Conservation (phyloP, 2,113 vertebrate genomes). For the Sander vitreus region DNA sequence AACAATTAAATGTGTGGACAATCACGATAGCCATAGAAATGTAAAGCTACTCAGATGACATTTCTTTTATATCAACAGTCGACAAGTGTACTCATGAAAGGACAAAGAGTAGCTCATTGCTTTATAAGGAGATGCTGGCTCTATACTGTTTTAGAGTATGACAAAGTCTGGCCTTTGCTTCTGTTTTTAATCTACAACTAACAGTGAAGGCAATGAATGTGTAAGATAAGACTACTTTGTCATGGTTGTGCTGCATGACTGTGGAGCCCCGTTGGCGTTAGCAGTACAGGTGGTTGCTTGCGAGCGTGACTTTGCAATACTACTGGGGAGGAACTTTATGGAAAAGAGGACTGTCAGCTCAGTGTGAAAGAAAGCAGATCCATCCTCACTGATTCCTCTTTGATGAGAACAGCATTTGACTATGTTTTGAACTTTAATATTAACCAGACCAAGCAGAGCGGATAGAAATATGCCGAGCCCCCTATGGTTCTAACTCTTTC, state of each 20-base stretch:
- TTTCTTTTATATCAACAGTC: background rate
- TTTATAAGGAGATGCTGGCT: constrained; percentile 42
- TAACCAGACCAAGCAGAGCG: constrained; percentile 53
- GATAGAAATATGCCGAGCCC: constrained; percentile 36
- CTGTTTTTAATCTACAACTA: constrained; percentile 19
- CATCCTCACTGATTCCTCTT: constrained; percentile 58
- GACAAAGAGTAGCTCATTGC: background rate
- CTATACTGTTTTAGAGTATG: background rate
- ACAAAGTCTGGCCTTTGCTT: background rate
- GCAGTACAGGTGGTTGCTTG: background rate
- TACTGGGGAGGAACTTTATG: constrained; percentile 11
- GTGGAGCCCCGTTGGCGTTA: background rate
- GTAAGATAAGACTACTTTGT: constrained; percentile 17
- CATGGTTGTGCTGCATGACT: background rate
- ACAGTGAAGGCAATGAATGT: background rate
- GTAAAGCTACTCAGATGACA: background rate
- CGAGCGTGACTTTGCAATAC: constrained; percentile 27
- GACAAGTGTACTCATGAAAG: background rate
- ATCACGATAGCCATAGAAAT: background rate
- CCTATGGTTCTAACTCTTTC: background rate
- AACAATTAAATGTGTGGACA: background rate
- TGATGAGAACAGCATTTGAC: constrained; percentile 58
- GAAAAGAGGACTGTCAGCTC: constrained; percentile 43
- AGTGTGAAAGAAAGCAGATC: constrained; percentile 73
- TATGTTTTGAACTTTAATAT: constrained; percentile 44